phyloP scores from a whole-genome alignment of 2,113 vertebrate genomes.

The Uropsilus gracilis region DNA sequence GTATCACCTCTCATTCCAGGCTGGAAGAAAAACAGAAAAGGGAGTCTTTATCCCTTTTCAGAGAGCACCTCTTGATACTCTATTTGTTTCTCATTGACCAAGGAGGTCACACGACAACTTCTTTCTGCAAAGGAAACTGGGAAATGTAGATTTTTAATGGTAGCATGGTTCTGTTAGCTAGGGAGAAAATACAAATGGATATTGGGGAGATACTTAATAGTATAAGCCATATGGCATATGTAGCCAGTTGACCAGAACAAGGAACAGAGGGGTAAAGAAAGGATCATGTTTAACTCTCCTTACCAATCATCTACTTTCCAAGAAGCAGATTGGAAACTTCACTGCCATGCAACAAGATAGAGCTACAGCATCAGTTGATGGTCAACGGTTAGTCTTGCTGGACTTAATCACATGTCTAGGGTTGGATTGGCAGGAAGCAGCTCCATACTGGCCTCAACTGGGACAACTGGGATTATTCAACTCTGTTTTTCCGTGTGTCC shows the following conservation, averaged over 20 bases:
- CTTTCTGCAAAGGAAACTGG: neutral
- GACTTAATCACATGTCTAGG: neutral
- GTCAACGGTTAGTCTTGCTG: neutral
- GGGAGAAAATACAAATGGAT: neutral
- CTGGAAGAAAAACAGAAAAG: neutral
- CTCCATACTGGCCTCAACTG: neutral
- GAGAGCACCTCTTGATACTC: neutral
- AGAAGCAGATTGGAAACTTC: neutral
- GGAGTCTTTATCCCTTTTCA: neutral
- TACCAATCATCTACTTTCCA: neutral
- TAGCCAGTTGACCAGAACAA: neutral
- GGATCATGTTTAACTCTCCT: neutral
- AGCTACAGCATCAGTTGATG: neutral
- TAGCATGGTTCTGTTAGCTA: neutral
- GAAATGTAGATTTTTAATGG: neutral
- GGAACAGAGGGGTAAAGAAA: neutral
- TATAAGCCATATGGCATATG: neutral
- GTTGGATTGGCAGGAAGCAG: neutral
- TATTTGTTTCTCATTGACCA: neutral
- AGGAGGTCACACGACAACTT: neutral
- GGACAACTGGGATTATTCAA: neutral
- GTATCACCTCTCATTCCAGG: neutral
- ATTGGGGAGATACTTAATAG: neutral
- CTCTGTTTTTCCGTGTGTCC: neutral
- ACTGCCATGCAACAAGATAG: neutral